Evolutionary conservation across 2,113 vertebrate species (phyloP), one percentile per base, ranked within the genome.

Genomic region (Connochaetes taurinus): DNA sequence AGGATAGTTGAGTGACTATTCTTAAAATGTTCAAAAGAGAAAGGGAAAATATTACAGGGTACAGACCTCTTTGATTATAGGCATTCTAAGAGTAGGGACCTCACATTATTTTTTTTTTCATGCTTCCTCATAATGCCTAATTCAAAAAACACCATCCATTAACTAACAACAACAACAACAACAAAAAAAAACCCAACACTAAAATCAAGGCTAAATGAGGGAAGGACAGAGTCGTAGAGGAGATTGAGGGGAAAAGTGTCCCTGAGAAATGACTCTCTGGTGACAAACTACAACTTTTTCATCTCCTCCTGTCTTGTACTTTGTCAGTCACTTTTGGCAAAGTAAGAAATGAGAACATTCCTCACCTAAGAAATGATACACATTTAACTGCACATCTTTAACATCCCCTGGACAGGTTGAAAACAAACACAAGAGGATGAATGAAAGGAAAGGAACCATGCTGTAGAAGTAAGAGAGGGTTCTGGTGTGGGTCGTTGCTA

Each of bases 401-500:
- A 27, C 14, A 60, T 84, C 96, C 84, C 60, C 91, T 1, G 1
- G 27, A 64, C 93, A n/a, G 43, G 29, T 9, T 89, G 81, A 11
- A 57, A 98, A 96, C 43, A 94, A 93, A 96, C 92, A 21, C 11
- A 12, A 45, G 90, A 64, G 84, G 87, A 47, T 60, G 67, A 97
- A 88, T 80, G 67, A 94, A 89, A 55, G 58, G 21, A 29, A 80
- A 58, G 31, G 92, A 55, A 23, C 27, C 4, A 25, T 10, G 27
- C n/a, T 93, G 97, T 81, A 64, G 94, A 98, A 90, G 47, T n/a
- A 80, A 97, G 96, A 92, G 97, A 50, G 11, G 21, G 47, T 90
- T 98, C 97, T 97, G 90, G n/a, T 29, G 90, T 47, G 87, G 95
- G 84, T 67, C 71, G 25, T 76, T 88, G 97, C 96, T 97, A 87